Percentiles rank a stretch among this genome's conserved stretches.
These are phyloP conservation scores for Antheraea pernyi DNA, from an alignment of 1,140 invertebrate genomes.

Conservation along the genomic window DNA sequence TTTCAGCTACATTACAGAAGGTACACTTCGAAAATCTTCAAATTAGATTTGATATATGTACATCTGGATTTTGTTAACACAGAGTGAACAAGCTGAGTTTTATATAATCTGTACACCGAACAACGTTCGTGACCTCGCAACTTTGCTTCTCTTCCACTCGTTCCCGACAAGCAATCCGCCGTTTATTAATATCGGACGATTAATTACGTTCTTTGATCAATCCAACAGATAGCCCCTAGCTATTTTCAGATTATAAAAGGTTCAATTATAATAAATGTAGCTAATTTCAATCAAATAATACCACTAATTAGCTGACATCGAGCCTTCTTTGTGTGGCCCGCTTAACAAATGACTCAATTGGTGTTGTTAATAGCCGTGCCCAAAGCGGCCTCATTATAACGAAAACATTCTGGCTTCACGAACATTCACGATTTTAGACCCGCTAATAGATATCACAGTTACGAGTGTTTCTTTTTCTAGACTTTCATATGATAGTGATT, in stretches of 20 bases:
- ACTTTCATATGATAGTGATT: background rate
- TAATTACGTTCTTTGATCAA: conserved; percentile 60
- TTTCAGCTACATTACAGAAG: too few relatives aligned
- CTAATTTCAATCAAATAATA: conserved; percentile 73
- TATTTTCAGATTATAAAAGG: conserved; percentile 51
- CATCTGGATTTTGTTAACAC: too few relatives aligned
- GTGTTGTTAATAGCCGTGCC: conserved; percentile 59
- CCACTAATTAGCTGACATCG: conserved; percentile 65
- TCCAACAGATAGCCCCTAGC: conserved; percentile 38
- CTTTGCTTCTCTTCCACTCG: conserved; percentile 1
- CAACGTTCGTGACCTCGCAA: background rate
- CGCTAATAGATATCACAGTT: conserved; percentile 24
- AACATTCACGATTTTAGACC: conserved; percentile 38
- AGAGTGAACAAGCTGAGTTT: background rate
- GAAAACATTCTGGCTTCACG: conserved; percentile 26
- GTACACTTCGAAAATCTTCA: too few relatives aligned
- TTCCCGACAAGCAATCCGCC: conserved; percentile 15
- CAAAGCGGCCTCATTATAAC: conserved; percentile 44
- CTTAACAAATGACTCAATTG: conserved; percentile 68
- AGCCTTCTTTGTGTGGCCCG: conserved; percentile 51
- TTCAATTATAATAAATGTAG: conserved; percentile 64
- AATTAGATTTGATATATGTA: too few relatives aligned
- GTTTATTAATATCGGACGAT: conserved; percentile 52
- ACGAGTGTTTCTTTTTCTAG: background rate
- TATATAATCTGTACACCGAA: background rate